Evolutionary conservation across 2,888 invertebrate genomes (phyloP).

Genomic region (Malthinus seriepunctatus): DNA sequence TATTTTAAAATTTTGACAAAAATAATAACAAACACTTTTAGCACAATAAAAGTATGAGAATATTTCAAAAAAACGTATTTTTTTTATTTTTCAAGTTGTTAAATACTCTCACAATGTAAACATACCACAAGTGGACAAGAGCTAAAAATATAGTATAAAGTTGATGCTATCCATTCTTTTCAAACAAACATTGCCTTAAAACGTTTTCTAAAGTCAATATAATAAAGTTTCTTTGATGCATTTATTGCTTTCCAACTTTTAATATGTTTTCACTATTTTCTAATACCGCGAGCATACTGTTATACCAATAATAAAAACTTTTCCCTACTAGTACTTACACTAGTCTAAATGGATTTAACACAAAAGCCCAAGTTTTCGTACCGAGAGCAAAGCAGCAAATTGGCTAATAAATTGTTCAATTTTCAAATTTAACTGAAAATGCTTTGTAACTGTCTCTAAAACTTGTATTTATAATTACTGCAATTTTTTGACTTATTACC

Average conservation of each 20-base stretch:
- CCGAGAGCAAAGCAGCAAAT: no score
- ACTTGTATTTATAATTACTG: no score
- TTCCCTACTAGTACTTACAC: not conserved
- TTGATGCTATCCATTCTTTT: constrained; percentile 18
- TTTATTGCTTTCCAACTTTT: constrained; percentile 31
- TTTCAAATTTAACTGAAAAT: no score
- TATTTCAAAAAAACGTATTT: constrained; percentile 2
- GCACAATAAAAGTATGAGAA: not conserved
- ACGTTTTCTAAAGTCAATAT: constrained; percentile 32
- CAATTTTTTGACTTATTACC: no score
- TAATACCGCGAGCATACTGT: constrained; percentile 14
- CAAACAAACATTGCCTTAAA: constrained; percentile 28
- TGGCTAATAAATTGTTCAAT: no score
- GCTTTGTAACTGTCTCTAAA: no score
- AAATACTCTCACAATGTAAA: constrained; percentile 7
- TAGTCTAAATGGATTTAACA: not conserved
- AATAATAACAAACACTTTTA: no score
- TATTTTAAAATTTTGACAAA: no score
- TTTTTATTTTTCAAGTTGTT: constrained; percentile 7
- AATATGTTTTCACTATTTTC: constrained; percentile 27
- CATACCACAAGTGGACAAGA: constrained; percentile 14
- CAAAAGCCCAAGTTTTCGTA: no score
- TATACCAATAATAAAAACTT: not conserved
- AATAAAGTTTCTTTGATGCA: constrained; percentile 31
- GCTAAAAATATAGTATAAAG: constrained; percentile 12